phyloP scores from a whole-genome alignment of 2,888 invertebrate genomes.

The Sacculina carcini region DNA sequence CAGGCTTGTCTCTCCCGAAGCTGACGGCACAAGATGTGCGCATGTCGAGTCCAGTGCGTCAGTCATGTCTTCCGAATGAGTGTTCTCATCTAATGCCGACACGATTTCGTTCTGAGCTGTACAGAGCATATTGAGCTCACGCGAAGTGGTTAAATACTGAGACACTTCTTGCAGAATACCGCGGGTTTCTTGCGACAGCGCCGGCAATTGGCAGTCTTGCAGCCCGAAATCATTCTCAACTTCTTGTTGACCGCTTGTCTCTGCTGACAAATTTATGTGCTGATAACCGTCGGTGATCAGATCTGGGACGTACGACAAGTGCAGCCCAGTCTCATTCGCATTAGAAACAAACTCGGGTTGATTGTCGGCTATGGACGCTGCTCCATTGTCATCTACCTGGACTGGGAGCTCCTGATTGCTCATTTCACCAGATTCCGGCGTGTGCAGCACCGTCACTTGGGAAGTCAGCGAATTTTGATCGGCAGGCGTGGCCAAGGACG shows the following conservation, averaged over 20 bases:
- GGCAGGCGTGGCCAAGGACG: no score
- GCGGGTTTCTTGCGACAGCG: not conserved
- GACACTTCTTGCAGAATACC: not conserved
- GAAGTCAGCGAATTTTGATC: no score
- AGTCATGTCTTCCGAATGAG: not conserved
- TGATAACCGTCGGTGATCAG: no score
- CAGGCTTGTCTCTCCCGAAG: constrained; percentile 1
- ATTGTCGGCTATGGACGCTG: no score
- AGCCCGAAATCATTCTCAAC: not conserved
- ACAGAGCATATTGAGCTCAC: not conserved
- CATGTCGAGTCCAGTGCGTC: constrained; percentile 3
- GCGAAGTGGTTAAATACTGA: not conserved
- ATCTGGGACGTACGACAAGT: no score
- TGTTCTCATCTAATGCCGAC: not conserved
- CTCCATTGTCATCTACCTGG: no score
- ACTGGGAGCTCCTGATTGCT: no score
- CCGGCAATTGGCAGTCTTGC: not conserved
- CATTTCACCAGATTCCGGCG: no score
- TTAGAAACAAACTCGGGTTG: not conserved
- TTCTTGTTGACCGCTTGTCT: not conserved
- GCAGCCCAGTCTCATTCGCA: no score
- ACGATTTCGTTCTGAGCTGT: no score
- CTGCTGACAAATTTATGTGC: no score
- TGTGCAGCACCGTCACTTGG: no score
- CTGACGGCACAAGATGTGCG: constrained; percentile 2